Evolutionary conservation across 2,888 invertebrate genomes (phyloP), one percentile per base, ranked within the genome.

Genomic region (Branchipolynoe longqiensis): DNA sequence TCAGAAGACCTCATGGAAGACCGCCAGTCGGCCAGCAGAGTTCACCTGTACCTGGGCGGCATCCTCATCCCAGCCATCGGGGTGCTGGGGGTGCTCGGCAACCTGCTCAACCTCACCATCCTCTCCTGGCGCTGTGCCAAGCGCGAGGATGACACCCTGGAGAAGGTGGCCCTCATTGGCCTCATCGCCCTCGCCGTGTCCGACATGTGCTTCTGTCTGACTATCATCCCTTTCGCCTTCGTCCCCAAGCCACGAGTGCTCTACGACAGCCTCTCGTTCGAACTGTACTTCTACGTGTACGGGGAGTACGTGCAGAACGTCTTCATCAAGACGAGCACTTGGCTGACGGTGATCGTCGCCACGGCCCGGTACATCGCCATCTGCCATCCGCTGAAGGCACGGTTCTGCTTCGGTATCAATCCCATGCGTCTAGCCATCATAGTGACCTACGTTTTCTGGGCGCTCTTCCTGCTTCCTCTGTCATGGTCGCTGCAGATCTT

Each of bases 341-440:
- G 92, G 91, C 88, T 93, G 59, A 93, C 92, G n/a, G 92, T 93
- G 3, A 90, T 91, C 36, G 92, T 93, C 91, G 93, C 93, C 4
- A 91, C 90, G 0, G 93, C 92, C 69, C 87, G 93, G 22, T 93
- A 93, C 84, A 87, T 92, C 25, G 93, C 92, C 54, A 92, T 93
- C 31, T 93, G 93, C 88, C 92, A 93, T 85, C 92, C 93, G 0
- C 91, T 93, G 82, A 90, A 90, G 84, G 92, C 93, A 1, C 88
- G 92, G 31, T 91, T 92, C 86, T 87, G 92, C 22, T 90, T 92
- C 78, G 91, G 91, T 0, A 86, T 92, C 28, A 25, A 33, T 1
- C 28, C 85, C 33, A 89, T 89, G 18, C 88, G 90, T 38, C 91
- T 92, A 0, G 90, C 90, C 62, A 90, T 92, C 48, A 84, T 90